A percentile compares a stretch with the other conserved stretches of the same genome.
These are phyloP conservation scores for Auanema freiburgensis DNA, from an alignment of 2,888 invertebrate genomes.

Conservation along the genomic window DNA sequence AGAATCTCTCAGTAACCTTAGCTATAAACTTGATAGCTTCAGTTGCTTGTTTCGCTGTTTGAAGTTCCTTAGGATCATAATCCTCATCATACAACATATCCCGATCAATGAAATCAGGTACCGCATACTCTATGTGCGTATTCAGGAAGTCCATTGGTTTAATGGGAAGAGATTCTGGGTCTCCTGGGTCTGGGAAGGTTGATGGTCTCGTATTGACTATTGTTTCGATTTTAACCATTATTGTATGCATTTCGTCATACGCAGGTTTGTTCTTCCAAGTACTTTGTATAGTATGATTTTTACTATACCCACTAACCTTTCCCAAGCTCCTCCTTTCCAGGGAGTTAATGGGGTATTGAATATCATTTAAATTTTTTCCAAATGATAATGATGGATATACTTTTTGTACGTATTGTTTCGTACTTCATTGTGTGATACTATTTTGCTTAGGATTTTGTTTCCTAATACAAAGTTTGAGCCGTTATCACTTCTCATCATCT, in stretches of 20 bases:
- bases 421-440: too few relatives aligned
- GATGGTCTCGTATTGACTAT: slow-evolving; percentile 7
- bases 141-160: slow-evolving; percentile 4
- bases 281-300: background rate
- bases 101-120: background rate
- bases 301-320: too few relatives aligned
- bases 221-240: slow-evolving; percentile 4
- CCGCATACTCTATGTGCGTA: background rate
- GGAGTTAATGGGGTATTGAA: background rate
- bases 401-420: too few relatives aligned
- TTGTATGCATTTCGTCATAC: background rate
- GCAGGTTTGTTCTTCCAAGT: background rate
- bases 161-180: background rate
- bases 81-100: background rate
- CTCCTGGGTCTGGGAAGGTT: background rate
- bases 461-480: slow-evolving; percentile 2
- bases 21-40: background rate
- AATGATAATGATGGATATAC: too few relatives aligned
- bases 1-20: background rate
- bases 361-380: too few relatives aligned
- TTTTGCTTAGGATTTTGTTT: slow-evolving; percentile 2
- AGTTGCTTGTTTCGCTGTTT: background rate
- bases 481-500: background rate
- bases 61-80: background rate
- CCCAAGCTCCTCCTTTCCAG: slow-evolving; percentile 11